A percentile compares a stretch with the other conserved stretches of the same genome.
phyloP scores from a whole-genome alignment of 2,113 vertebrate species.

The Hypocryptadius cinnamomeus region DNA sequence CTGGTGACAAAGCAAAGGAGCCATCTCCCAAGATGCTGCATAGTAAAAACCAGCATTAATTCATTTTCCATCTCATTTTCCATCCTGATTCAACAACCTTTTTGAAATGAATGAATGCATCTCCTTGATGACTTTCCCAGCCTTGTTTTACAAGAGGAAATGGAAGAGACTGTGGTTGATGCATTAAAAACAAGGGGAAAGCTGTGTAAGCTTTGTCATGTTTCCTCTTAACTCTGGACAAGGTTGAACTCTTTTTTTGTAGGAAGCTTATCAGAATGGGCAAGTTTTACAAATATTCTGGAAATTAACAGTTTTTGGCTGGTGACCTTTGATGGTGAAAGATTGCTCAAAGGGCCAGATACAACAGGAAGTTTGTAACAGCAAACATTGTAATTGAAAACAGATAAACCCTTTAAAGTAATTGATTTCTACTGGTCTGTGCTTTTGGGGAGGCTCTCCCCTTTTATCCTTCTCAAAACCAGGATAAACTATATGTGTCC shows the following conservation, averaged over 20 bases:
- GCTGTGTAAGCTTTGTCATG: constrained; percentile 26
- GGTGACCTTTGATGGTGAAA: neutral
- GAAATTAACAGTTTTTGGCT: neutral
- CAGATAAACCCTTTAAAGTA: neutral
- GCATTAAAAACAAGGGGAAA: constrained; percentile 9
- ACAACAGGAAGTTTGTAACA: neutral
- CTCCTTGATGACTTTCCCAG: constrained; percentile 70
- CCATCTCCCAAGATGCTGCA: neutral
- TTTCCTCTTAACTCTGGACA: constrained; percentile 13
- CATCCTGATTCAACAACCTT: constrained; percentile 38
- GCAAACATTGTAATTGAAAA: neutral
- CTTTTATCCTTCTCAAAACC: neutral
- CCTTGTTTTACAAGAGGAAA: constrained; percentile 54
- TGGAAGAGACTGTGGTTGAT: constrained; percentile 59
- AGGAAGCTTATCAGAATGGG: neutral
- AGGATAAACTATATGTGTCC: neutral
- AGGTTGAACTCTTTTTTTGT: constrained; percentile 9
- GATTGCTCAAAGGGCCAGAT: neutral
- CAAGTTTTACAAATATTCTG: neutral
- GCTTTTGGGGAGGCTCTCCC: neutral
- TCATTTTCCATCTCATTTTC: constrained; percentile 66
- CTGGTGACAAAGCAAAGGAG: neutral
- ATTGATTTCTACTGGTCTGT: neutral
- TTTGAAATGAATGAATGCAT: constrained; percentile 60
- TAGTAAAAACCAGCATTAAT: constrained; percentile 36